Evolutionary conservation across 2,888 invertebrate species (phyloP).

Genomic region (Carterocephalus palaemon): DNA sequence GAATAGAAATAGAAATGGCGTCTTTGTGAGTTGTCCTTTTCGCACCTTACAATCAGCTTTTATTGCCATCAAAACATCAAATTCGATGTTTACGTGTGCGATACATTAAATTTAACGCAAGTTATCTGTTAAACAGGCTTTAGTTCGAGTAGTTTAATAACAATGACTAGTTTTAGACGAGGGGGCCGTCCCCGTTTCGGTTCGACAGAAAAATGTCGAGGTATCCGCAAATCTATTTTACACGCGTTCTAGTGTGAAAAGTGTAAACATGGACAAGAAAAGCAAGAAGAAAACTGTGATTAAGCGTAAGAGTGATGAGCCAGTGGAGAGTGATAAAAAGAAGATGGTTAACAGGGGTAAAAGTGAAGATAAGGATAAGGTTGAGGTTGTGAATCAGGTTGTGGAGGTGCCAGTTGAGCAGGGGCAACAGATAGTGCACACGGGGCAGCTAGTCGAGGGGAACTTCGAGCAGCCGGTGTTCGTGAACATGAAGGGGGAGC

Average conservation of each 20-base stretch:
- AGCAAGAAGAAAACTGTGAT: conserved; percentile 72
- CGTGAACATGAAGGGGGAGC: conserved; percentile 74
- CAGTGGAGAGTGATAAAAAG: conserved; percentile 62
- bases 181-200: conserved; percentile 38
- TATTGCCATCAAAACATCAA: conserved; percentile 39
- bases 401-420: conserved; percentile 72
- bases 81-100: conserved; percentile 26
- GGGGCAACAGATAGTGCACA: conserved; percentile 70
- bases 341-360: conserved; percentile 61
- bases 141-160: conserved; percentile 29
- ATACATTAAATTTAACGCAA: neutral
- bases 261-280: conserved; percentile 75
- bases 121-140: conserved; percentile 25
- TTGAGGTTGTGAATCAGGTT: conserved; percentile 66
- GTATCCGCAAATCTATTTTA: conserved; percentile 29
- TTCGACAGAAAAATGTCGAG: conserved; percentile 26
- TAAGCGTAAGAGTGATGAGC: conserved; percentile 71
- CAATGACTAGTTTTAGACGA: conserved; percentile 54
- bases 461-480: conserved; percentile 75
- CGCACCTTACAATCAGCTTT: conserved; percentile 50
- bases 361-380: conserved; percentile 63
- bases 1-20: conserved; percentile 56
- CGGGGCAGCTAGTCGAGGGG: conserved; percentile 69
- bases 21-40: conserved; percentile 72
- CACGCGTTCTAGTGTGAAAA: conserved; percentile 40